phyloP scores from a whole-genome alignment of 2,888 invertebrate species.

The Clunio marinus region DNA sequence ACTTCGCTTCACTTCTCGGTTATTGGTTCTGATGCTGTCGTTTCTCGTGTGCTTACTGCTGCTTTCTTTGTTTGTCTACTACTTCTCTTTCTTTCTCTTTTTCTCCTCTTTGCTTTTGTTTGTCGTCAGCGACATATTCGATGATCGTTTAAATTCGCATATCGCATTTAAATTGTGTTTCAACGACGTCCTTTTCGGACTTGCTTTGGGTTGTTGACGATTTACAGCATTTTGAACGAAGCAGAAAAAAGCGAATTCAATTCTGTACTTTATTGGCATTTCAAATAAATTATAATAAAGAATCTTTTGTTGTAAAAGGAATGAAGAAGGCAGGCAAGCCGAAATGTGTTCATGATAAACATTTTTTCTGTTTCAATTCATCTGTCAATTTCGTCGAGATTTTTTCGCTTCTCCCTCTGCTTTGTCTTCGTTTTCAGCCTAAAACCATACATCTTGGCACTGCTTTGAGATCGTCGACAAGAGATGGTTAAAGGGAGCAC shows the following conservation, averaged over 20 bases:
- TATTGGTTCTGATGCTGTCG: too few species aligned
- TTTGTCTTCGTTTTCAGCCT: background rate
- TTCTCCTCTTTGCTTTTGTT: background rate
- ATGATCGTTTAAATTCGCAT: background rate
- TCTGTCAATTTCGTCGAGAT: slow-evolving; percentile 29
- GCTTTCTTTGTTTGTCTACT: too few species aligned
- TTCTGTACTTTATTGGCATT: slow-evolving; percentile 24
- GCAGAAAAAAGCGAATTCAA: background rate
- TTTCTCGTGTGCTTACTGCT: too few species aligned
- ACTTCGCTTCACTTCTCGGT: background rate
- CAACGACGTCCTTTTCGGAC: background rate
- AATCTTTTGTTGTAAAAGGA: slow-evolving; percentile 5
- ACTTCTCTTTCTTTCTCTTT: background rate
- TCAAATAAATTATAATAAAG: slow-evolving; percentile 20
- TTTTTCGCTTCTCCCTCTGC: background rate
- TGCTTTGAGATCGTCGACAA: background rate
- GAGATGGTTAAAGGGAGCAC: slow-evolving; percentile 8
- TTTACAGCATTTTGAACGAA: background rate
- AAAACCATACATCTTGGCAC: slow-evolving; percentile 9
- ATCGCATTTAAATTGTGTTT: background rate
- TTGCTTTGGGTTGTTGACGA: background rate
- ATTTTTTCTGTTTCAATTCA: slow-evolving; percentile 35
- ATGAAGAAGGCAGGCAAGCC: background rate
- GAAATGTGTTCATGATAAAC: slow-evolving; percentile 14
- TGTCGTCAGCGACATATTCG: background rate